Base-by-base conservation (phyloP, 1,140 invertebrate genomes). In the Bombus waltoni region DNA sequence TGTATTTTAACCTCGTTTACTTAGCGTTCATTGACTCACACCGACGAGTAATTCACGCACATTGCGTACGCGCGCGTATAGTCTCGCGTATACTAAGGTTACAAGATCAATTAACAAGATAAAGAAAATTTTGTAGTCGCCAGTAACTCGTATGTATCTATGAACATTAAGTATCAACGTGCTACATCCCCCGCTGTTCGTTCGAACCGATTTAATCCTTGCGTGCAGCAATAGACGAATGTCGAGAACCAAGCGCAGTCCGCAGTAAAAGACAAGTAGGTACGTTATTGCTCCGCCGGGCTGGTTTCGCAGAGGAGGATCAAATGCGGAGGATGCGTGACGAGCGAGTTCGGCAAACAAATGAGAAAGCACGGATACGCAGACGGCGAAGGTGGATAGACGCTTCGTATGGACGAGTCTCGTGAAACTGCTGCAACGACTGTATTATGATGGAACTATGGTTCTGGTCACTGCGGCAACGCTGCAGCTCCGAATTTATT, bases 401-500 rank as follows among this genome's bases (percentile, higher is more conserved):
- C 74, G 82, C 72, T n/a, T 44, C 28, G 71, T 81, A 79, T 82
- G 84, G 86, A 76, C 59, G 53, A 83, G 35, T 3, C 32, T 57
- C 42, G 42, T 86, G 90, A 90, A 90, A 92, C 87, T 81, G 87
- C 65, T 53, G 85, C 73, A 68, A 83, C 84, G 77, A 85, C 75
- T 78, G 59, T 81, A 82, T 62, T 75, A 44, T 59, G 40, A 70
- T 59, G 66, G 62, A 75, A 70, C 47, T 25, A 18, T 28, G 47
- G 28, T 38, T 5, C 66, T 73, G 44, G 75, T 77, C 82, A 87
- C 87, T 83, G 89, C 88, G 73, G 74, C 78, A 87, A 89, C 76
- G 73, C 81, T 81, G 90, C 83, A 76, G 83, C 70, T 40, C 81
- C 79, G 38, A 65, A 40, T 93, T 94, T 94, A 94, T 94, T 94